Conservation (phyloP, 2,888 invertebrate genomes). For the Tupiocoris notatus region DNA sequence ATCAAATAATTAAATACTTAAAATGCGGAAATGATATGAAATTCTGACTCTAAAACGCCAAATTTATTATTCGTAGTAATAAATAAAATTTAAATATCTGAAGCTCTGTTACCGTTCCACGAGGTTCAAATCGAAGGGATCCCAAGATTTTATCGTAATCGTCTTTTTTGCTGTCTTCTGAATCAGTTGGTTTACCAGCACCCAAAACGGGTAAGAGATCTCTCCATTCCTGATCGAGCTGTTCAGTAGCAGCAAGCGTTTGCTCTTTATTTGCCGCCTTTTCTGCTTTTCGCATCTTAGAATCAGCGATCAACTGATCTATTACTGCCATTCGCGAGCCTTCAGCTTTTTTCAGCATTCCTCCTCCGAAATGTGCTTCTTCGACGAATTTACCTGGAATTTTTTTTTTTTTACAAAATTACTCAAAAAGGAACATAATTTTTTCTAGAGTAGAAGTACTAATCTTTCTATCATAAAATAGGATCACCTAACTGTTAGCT, state of each 20-base stretch:
- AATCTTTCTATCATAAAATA: too few relatives aligned
- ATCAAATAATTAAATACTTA: too few relatives aligned
- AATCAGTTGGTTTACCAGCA: constrained; percentile 56
- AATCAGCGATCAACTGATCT: constrained; percentile 85
- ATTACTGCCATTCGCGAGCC: constrained; percentile 83
- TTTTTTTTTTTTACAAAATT: too few relatives aligned
- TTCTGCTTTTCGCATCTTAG: constrained; percentile 86
- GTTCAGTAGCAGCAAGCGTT: constrained; percentile 73
- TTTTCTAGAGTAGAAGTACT: too few relatives aligned
- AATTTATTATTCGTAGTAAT: not conserved
- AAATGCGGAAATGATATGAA: not conserved
- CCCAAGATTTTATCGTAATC: constrained; percentile 81
- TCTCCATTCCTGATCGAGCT: constrained; percentile 80
- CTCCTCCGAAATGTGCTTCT: constrained; percentile 88
- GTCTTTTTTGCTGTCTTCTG: constrained; percentile 54
- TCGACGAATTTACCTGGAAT: constrained; percentile 72
- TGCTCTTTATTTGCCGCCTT: constrained; percentile 82
- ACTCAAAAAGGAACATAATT: too few relatives aligned
- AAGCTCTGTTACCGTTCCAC: constrained; percentile 59
- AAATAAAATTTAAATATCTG: not conserved
- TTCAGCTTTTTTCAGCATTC: constrained; percentile 62
- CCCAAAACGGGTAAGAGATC: constrained; percentile 70
- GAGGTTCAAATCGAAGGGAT: constrained; percentile 77
- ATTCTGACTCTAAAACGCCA: not conserved
- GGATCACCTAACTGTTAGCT: too few relatives aligned